Evolutionary conservation across 1,140 invertebrate species (phyloP), one percentile per base, ranked within the genome.

Genomic region (Lordiphosa mommai): DNA sequence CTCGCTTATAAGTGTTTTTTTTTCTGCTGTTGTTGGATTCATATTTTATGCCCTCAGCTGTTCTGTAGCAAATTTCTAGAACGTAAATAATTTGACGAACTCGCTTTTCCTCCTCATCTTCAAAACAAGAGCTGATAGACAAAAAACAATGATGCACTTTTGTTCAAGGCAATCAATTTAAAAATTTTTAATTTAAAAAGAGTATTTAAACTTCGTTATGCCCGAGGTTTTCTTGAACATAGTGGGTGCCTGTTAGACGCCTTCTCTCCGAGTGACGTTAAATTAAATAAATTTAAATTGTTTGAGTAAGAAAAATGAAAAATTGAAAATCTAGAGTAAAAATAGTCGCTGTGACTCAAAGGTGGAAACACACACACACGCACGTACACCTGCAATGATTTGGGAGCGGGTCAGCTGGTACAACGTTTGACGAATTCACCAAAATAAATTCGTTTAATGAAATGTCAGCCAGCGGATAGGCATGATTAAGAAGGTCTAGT

Each of bases 311-410:
- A 55, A 61, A 47, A 55, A 48, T 40, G 51, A 16, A 67, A 68
- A 58, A 67, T 71, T 71, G 76, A 80, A 80, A 82, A 82, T 50
- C 71, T 61, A 76, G 77, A 80, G 76, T 82, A 82, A 61, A 82
- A 82, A 82, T 82, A 82, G 76, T 72, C 52, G 44, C 48, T 61
- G 55, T 82, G 76, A 82, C 73, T 82, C 77, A 82, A 80, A 67
- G 27, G 10, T 14, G 38, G 40, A 55, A 40, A 20, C 34, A 55
- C 29, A 37, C 12, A 33, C 16, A 13, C 20, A 30, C 16, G 30
- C 50, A 74, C 53, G 32, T 48, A 60, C 73, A 82, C 76, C 71
- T 76, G 71, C 72, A 76, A n/a, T 48, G 63, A 59, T 65, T 33
- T 29, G 27, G 48, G 38, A 38, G 20, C 20, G 50, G 36, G 55